phyloP scores from a whole-genome alignment of 2,888 invertebrate species.

The Pammene aurita region DNA sequence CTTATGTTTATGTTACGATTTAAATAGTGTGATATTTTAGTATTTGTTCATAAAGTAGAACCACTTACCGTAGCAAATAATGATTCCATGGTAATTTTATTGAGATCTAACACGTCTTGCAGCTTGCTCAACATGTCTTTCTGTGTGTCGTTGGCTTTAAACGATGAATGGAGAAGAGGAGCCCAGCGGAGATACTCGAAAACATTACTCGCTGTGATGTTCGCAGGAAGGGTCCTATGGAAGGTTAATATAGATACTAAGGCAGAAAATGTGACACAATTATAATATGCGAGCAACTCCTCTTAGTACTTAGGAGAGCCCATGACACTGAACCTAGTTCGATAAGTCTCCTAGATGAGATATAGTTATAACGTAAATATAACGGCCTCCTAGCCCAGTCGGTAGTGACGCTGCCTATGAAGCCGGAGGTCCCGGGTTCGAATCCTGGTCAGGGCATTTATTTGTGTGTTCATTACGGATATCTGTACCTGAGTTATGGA shows the following conservation, averaged over 20 bases:
- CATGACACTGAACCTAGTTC: too few species aligned
- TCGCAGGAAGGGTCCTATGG: conserved; percentile 60
- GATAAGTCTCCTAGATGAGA: too few species aligned
- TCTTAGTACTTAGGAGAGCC: too few species aligned
- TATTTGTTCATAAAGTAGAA: background rate
- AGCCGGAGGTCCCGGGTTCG: too few species aligned
- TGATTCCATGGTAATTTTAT: conserved; percentile 59
- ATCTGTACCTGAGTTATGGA: too few species aligned
- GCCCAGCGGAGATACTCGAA: conserved; percentile 60
- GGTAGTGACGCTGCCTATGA: too few species aligned
- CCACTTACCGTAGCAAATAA: conserved; percentile 60
- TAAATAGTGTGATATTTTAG: background rate
- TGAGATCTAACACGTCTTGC: conserved; percentile 67
- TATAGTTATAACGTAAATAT: too few species aligned
- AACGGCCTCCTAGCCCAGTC: too few species aligned
- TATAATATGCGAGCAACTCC: too few species aligned
- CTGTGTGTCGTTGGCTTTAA: conserved; percentile 49
- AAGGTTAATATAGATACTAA: conserved; percentile 27
- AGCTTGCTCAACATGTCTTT: conserved; percentile 55
- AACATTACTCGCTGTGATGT: conserved; percentile 64
- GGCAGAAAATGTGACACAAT: background rate
- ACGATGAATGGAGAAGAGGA: conserved; percentile 63
- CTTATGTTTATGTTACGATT: too few species aligned
- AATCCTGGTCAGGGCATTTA: too few species aligned
- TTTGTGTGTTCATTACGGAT: too few species aligned